A percentile compares a stretch with the other conserved stretches of the same genome.
These are phyloP conservation scores for Drosophila antonietae DNA, from an alignment of 2,888 invertebrate species.

Conservation along the genomic window DNA sequence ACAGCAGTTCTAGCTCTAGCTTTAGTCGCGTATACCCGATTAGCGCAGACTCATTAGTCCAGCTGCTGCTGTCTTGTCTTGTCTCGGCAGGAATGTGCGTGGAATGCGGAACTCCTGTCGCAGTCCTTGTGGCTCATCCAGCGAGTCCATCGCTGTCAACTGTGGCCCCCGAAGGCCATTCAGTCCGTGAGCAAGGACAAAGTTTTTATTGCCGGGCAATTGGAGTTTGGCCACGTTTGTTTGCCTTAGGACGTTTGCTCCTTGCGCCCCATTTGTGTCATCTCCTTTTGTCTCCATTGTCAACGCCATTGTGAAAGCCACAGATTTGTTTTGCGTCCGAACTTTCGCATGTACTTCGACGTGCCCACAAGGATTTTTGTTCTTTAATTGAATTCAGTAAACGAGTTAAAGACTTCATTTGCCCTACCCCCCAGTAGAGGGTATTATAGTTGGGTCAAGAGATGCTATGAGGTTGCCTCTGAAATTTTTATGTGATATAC, in stretches of 20 bases:
- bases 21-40: background rate
- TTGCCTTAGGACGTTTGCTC: slow-evolving; percentile 36
- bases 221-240: slow-evolving; percentile 49
- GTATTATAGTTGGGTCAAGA: background rate
- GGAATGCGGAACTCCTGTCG: slow-evolving; percentile 34
- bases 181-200: slow-evolving; percentile 52
- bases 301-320: slow-evolving; percentile 55
- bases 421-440: background rate
- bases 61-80: slow-evolving; percentile 18
- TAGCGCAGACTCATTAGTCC: background rate
- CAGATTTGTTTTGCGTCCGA: slow-evolving; percentile 50
- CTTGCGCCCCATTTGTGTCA: slow-evolving; percentile 44
- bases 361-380: slow-evolving; percentile 3
- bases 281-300: slow-evolving; percentile 20
- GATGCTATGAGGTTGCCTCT: background rate
- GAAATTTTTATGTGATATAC: background rate
- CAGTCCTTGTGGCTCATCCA: slow-evolving; percentile 17
- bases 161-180: slow-evolving; percentile 28
- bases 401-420: slow-evolving; percentile 7
- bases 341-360: slow-evolving; percentile 22
- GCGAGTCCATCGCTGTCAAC: slow-evolving; percentile 13
- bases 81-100: slow-evolving; percentile 8
- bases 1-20: background rate
- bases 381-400: slow-evolving; percentile 32
- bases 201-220: slow-evolving; percentile 77